Conservation (phyloP, 2,113 vertebrate species). For the Hypanus sabinus region DNA sequence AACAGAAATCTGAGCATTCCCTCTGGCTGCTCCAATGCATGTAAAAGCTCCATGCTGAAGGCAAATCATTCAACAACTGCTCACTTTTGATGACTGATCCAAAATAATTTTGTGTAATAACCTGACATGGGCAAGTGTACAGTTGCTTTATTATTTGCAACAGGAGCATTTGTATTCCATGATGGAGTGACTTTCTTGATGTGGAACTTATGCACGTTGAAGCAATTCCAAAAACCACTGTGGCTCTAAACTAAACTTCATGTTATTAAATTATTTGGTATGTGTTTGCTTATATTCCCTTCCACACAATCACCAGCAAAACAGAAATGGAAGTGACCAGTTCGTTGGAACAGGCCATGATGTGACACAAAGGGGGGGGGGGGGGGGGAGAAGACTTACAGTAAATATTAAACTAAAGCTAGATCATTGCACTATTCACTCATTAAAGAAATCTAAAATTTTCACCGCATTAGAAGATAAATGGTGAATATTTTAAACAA, state of each 20-base stretch:
- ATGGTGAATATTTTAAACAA: background rate
- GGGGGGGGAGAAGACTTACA: too few relatives aligned
- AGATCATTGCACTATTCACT: constrained; percentile 27
- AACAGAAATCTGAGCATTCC: background rate
- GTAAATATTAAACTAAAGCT: background rate
- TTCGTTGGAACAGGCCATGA: background rate
- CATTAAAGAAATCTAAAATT: background rate
- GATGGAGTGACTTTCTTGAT: background rate
- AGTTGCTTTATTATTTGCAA: background rate
- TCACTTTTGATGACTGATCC: background rate
- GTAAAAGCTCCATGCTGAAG: background rate
- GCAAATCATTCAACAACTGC: background rate
- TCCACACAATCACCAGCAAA: background rate
- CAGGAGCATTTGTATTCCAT: constrained; percentile 13
- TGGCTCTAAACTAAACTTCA: constrained; percentile 8
- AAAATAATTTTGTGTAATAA: background rate
- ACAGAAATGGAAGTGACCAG: background rate
- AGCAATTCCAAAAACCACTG: background rate
- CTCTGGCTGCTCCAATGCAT: background rate
- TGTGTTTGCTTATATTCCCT: background rate
- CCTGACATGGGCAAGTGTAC: background rate
- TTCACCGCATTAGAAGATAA: background rate
- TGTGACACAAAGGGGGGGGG: background rate
- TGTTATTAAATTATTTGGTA: constrained; percentile 24
- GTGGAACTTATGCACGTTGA: background rate